Conservation (phyloP, 2,113 vertebrate species). For the Nansenia antarctica region DNA sequence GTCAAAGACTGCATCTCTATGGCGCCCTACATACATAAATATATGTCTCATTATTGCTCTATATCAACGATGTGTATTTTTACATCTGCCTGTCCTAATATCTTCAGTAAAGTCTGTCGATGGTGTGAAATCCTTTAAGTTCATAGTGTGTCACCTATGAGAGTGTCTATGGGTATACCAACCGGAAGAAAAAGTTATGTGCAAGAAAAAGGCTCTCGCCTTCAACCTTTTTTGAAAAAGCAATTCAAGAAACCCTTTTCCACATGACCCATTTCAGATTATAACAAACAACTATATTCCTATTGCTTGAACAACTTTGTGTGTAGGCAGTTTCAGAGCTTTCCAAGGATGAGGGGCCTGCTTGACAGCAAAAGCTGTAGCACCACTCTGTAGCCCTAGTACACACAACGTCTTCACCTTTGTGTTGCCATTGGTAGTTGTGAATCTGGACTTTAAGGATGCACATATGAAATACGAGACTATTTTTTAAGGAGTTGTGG, state of each 20-base stretch:
- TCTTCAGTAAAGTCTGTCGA: constrained; percentile 50
- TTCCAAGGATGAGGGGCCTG: neutral
- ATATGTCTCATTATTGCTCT: constrained; percentile 60
- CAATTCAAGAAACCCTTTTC: constrained; percentile 55
- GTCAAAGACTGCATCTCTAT: constrained; percentile 61
- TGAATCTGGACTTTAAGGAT: neutral
- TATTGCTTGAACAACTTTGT: constrained; percentile 17
- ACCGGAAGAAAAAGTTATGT: constrained; percentile 20
- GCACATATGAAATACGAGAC: neutral
- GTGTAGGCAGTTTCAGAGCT: constrained; percentile 17
- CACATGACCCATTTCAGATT: constrained; percentile 64
- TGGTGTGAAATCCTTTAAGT: constrained; percentile 46
- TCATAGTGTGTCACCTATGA: constrained; percentile 55
- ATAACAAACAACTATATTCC: constrained; percentile 48
- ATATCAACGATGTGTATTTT: constrained; percentile 71
- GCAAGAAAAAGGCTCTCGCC: constrained; percentile 32
- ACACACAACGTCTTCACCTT: neutral
- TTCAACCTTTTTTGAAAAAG: constrained; percentile 53
- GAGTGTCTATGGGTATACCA: constrained; percentile 50
- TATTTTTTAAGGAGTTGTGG: too few relatives aligned
- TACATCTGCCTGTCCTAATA: constrained; percentile 69
- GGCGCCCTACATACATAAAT: constrained; percentile 78
- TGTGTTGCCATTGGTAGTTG: neutral
- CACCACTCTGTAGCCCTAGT: neutral
- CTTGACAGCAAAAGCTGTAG: neutral